Evolutionary conservation across 2,113 vertebrate genomes (phyloP).

Genomic region (Sylvilagus bachmani): DNA sequence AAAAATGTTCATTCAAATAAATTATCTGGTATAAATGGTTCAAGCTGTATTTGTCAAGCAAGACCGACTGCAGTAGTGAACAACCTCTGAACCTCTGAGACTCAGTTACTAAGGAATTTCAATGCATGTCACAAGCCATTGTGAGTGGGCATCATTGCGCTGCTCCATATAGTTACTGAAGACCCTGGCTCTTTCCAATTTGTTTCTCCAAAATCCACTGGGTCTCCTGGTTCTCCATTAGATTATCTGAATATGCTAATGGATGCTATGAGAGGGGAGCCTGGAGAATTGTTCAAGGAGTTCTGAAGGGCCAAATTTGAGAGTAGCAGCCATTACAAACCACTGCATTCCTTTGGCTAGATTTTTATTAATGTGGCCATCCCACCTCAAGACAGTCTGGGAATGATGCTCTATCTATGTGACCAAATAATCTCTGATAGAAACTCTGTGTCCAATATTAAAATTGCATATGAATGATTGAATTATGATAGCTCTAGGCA

Average conservation of each 20-base stretch:
- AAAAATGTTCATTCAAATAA: not conserved
- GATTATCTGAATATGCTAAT: not conserved
- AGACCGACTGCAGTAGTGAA: not conserved
- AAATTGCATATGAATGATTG: not conserved
- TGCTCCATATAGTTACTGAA: not conserved
- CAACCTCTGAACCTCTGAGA: not conserved
- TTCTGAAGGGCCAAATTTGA: not conserved
- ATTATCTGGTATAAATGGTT: not conserved
- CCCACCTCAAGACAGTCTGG: not conserved
- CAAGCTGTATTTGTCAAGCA: not conserved
- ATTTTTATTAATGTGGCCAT: not conserved
- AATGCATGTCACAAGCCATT: not conserved
- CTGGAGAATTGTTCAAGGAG: not conserved
- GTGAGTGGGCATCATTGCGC: not conserved
- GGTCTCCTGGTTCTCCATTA: not conserved
- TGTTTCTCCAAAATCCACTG: not conserved
- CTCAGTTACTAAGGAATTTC: not conserved
- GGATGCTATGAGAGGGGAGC: not conserved
- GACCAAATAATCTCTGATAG: not conserved
- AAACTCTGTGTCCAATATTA: not conserved
- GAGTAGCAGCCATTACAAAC: not conserved
- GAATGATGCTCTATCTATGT: not conserved
- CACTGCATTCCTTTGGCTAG: not conserved
- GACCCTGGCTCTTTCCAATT: not conserved
- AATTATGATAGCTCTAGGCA: not conserved